Percentiles rank a stretch among this genome's conserved stretches.
These are phyloP conservation scores for Hydrolagus affinis DNA, from an alignment of 2,113 vertebrate species.

Conservation along the genomic window DNA sequence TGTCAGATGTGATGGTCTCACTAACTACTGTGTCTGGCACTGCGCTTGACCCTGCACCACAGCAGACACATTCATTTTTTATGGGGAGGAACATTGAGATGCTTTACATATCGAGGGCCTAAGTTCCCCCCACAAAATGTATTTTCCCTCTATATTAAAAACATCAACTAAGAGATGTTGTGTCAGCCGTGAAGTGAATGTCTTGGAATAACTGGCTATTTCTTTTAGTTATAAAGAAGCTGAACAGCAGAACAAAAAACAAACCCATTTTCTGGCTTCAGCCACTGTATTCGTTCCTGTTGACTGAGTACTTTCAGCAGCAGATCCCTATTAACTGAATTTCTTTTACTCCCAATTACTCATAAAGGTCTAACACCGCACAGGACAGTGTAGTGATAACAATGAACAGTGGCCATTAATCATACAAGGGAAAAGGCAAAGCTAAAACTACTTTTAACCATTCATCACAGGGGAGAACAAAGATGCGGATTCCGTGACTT, in stretches of 20 bases:
- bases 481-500: background rate
- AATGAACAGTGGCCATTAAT: constrained; percentile 30
- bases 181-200: background rate
- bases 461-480: constrained; percentile 23
- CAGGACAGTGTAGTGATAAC: constrained; percentile 29
- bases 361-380: constrained; percentile 26
- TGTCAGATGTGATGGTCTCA: background rate
- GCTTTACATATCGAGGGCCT: background rate
- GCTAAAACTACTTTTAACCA: constrained; percentile 30
- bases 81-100: background rate
- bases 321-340: background rate
- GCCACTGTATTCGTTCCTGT: background rate
- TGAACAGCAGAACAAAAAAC: background rate
- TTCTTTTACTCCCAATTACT: constrained; percentile 17
- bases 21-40: constrained; percentile 22
- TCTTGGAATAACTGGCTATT: background rate
- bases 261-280: background rate
- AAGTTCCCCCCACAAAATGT: background rate
- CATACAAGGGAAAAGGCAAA: constrained; percentile 26
- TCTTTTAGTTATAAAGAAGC: background rate
- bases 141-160: too few relatives aligned
- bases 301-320: constrained; percentile 12
- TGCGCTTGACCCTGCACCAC: constrained; percentile 4
- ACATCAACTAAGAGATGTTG: too few relatives aligned
- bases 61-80: background rate